phyloP scores from a whole-genome alignment of 1,140 invertebrate species.

The Atta colombica region DNA sequence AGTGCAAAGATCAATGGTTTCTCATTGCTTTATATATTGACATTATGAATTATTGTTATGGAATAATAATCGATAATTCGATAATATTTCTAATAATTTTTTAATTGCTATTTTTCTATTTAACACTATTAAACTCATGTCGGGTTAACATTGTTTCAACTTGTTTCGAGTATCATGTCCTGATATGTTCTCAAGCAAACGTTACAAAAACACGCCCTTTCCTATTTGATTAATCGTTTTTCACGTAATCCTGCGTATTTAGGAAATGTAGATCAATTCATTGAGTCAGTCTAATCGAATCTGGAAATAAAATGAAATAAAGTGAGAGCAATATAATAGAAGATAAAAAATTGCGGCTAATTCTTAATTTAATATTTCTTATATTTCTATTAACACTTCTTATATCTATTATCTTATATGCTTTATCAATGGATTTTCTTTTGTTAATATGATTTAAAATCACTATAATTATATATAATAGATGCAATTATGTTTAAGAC shows the following conservation, averaged over 20 bases:
- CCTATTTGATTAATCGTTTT: not conserved
- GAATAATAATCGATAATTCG: not conserved
- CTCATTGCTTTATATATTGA: not conserved
- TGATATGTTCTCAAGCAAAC: not conserved
- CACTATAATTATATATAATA: conserved; percentile 22
- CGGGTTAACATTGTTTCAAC: not conserved
- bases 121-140: not conserved
- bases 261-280: not conserved
- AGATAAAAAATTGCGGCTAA: conserved; percentile 9
- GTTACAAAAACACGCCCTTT: conserved; percentile 30
- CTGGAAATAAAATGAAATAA: not conserved
- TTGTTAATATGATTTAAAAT: not conserved
- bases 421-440: not conserved
- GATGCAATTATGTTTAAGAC: conserved; percentile 16
- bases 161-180: not conserved
- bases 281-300: not conserved
- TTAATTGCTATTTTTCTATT: conserved; percentile 1
- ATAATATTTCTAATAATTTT: conserved; percentile 19
- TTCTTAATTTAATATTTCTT: not conserved
- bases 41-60: conserved; percentile 30
- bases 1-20: conserved; percentile 65
- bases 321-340: not conserved
- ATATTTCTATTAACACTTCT: not conserved
- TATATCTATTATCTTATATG: not conserved
- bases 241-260: not conserved